Conservation (phyloP, 2,888 invertebrate species). For the Sycophila texana region DNA sequence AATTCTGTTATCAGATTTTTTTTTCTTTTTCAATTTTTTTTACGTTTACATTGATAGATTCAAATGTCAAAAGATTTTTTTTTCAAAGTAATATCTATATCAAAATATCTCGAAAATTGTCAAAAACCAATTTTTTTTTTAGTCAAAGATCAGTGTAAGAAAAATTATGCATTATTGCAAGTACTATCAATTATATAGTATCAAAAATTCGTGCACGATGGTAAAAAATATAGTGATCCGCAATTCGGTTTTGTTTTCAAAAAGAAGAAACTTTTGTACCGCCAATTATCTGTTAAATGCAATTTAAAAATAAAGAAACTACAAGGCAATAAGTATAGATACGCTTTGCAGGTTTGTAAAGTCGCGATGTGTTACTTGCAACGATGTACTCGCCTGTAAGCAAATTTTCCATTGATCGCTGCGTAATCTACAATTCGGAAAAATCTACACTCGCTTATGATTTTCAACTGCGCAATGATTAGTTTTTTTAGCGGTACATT, state of each 20-base stretch:
- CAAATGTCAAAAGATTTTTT: constrained; percentile 39
- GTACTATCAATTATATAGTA: constrained; percentile 29
- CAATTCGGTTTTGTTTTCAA: constrained; percentile 19
- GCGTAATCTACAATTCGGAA: constrained; percentile 24
- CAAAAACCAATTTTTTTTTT: constrained; percentile 30
- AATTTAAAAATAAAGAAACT: constrained; percentile 18
- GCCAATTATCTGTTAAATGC: constrained; percentile 43
- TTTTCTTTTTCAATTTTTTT: constrained; percentile 29
- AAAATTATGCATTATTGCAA: constrained; percentile 38
- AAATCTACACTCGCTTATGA: constrained; percentile 9
- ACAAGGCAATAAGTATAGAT: constrained; percentile 1
- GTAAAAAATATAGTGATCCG: constrained; percentile 32
- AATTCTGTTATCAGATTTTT: constrained; percentile 11
- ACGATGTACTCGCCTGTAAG: background rate
- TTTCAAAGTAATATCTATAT: constrained; percentile 45
- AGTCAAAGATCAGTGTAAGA: constrained; percentile 30
- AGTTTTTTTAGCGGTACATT: constrained; percentile 21
- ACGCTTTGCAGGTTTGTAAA: background rate
- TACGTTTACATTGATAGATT: constrained; percentile 16
- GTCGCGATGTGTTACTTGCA: background rate
- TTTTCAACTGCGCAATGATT: constrained; percentile 11
- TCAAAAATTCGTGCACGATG: constrained; percentile 36
- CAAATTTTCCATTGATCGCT: constrained; percentile 7
- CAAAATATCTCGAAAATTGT: constrained; percentile 39
- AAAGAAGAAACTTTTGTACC: constrained; percentile 33